These are phyloP conservation scores for Eretmocerus hayati DNA, from an alignment of 2,888 invertebrate genomes.

Conservation along the genomic window DNA sequence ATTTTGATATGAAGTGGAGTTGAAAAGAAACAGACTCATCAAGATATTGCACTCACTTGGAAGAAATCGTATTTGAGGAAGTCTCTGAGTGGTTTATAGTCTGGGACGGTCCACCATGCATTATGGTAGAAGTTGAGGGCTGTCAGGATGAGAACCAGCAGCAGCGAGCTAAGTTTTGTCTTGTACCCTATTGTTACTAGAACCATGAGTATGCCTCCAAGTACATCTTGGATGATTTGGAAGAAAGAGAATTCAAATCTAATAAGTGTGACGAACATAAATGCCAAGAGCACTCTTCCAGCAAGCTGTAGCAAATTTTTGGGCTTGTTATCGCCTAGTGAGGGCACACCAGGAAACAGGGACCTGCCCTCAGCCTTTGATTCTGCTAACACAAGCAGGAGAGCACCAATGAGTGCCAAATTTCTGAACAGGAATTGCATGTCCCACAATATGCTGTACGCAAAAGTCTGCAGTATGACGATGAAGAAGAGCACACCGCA, in stretches of 20 bases:
- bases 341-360: conserved; percentile 92
- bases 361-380: conserved; percentile 87
- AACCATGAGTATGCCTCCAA: conserved; percentile 91
- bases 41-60: conserved; percentile 73
- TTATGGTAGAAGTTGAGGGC: conserved; percentile 95
- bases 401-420: conserved; percentile 93
- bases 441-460: conserved; percentile 98
- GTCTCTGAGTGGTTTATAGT: conserved; percentile 92
- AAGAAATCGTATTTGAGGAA: conserved; percentile 99
- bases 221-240: conserved; percentile 85
- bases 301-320: conserved; percentile 94
- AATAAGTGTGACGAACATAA: conserved; percentile 97
- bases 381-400: conserved; percentile 93
- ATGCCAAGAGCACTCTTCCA: conserved; percentile 89
- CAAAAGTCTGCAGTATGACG: conserved; percentile 91
- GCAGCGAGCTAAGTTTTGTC: conserved; percentile 93
- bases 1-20: too few relatives aligned
- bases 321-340: conserved; percentile 89
- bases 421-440: conserved; percentile 93
- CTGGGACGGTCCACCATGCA: conserved; percentile 95
- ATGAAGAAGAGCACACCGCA: conserved; percentile 92
- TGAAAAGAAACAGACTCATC: too few relatives aligned
- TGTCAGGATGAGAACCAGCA: conserved; percentile 82
- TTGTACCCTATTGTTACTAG: conserved; percentile 96
- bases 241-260: conserved; percentile 87